Evolutionary conservation across 2,797 vertebrate species (phyloP).

Genomic region (Parauchenoglanis punctatus): DNA sequence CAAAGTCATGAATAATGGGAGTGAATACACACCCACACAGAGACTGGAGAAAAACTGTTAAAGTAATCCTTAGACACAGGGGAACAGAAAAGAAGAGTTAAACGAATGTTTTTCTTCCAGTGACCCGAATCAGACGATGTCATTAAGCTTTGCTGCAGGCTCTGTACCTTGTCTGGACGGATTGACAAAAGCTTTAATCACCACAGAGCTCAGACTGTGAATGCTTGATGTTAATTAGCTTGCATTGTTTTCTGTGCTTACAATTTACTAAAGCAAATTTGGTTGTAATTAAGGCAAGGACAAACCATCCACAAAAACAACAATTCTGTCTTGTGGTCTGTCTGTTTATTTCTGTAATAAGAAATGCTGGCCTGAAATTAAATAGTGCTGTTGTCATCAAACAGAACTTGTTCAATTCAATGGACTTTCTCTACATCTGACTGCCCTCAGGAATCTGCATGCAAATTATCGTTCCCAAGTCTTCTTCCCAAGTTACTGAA

Average conservation of each 20-base stretch:
- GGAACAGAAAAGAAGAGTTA: conserved; percentile 24
- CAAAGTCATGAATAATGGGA: conserved; percentile 39
- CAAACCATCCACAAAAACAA: neutral
- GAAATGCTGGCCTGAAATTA: conserved; percentile 30
- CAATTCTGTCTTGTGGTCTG: neutral
- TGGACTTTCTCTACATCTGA: conserved; percentile 23
- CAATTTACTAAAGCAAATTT: conserved; percentile 33
- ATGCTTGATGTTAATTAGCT: conserved; percentile 43
- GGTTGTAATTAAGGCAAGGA: conserved; percentile 15
- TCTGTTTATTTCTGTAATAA: neutral
- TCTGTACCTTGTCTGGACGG: conserved; percentile 28
- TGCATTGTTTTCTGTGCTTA: conserved; percentile 34
- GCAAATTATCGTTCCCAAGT: neutral
- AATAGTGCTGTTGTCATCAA: conserved; percentile 20
- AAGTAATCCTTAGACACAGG: conserved; percentile 34
- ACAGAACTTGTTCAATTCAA: conserved; percentile 9
- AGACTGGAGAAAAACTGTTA: conserved; percentile 20
- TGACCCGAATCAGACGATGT: conserved; percentile 31
- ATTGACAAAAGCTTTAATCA: conserved; percentile 28
- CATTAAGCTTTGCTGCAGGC: conserved; percentile 49
- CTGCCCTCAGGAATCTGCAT: neutral
- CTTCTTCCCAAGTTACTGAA: neutral
- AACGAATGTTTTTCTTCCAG: conserved; percentile 39
- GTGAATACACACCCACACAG: conserved; percentile 43
- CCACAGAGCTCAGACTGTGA: conserved; percentile 24